Base-by-base conservation (phyloP, 2,113 vertebrate genomes). In the Corvus moneduloides region DNA sequence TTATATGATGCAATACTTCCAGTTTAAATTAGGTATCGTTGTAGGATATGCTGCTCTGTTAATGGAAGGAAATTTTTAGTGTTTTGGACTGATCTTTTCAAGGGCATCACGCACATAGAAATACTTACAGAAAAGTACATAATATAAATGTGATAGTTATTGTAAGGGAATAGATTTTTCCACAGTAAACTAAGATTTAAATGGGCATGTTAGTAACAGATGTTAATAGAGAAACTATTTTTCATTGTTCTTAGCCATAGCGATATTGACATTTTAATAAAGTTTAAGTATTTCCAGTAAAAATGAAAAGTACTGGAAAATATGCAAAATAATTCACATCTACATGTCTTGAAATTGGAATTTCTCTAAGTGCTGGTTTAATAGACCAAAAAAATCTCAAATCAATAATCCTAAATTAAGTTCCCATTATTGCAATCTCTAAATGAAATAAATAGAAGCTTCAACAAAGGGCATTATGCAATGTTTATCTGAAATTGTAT, bases 11-110 rank as follows among this genome's bases (percentile, higher is more conserved):
- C 95, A 97, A 96, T 93, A 96, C 64, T 98, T 98, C 95, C 90
- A 97, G 75, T 98, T 97, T 98, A 98, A 98, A 97, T 97, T 97
- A 95, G 90, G 87, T 97, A 94, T 96, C 82, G 97, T 48, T 97
- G 87, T 51, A 90, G 63, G 95, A 96, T 96, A 84, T 96, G 93
- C 90, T 74, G 35, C 93, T 97, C 73, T 96, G 86, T 97, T 96
- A 97, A 96, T 22, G 19, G 49, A 89, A 92, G 46, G 54, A 72
- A 94, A 80, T 85, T 97, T 72, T 80, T 97, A 43, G 43, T 94
- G 62, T 68, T 97, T 91, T 88, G 87, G 22, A 93, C 86, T 95
- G 95, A 94, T 91, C 48, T 97, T 98, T 96, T 98, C 86, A 98
- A 98, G 96, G 97, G 96, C 81, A 93, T 63, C 27, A 52, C 95